These are phyloP conservation scores for Standfussiana lucernea DNA, from an alignment of 2,888 invertebrate species.

Conservation along the genomic window DNA sequence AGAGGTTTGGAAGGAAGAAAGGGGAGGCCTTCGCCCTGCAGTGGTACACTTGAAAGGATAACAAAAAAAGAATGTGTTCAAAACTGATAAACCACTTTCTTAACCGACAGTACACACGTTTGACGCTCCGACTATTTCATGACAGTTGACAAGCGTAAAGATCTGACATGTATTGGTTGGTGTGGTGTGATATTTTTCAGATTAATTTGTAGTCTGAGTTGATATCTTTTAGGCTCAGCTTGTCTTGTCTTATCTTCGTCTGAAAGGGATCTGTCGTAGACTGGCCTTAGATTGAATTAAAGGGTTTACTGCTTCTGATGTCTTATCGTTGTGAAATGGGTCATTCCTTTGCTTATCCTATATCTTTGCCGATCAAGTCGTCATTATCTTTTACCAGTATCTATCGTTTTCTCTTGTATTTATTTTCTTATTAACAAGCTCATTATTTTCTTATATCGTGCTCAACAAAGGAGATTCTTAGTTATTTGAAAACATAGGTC, in stretches of 20 bases:
- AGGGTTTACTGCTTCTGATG: constrained; percentile 1
- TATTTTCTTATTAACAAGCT: neutral
- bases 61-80: neutral
- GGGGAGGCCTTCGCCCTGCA: neutral
- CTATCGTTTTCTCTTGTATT: neutral
- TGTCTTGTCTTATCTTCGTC: constrained; percentile 33
- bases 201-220: constrained; percentile 44
- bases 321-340: constrained; percentile 28
- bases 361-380: constrained; percentile 13
- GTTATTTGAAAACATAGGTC: neutral
- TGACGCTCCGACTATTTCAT: constrained; percentile 62
- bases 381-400: constrained; percentile 1
- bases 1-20: neutral
- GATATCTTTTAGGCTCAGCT: constrained; percentile 17
- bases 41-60: neutral
- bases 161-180: constrained; percentile 70
- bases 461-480: neutral
- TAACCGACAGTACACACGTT: constrained; percentile 43
- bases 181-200: constrained; percentile 45
- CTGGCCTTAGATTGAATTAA: constrained; percentile 14
- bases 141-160: constrained; percentile 69
- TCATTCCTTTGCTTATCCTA: constrained; percentile 3
- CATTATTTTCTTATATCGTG: neutral
- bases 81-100: constrained; percentile 10
- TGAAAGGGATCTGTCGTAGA: constrained; percentile 30